These are phyloP conservation scores for Xestia c-nigrum DNA, from an alignment of 2,888 invertebrate species.

Conservation along the genomic window DNA sequence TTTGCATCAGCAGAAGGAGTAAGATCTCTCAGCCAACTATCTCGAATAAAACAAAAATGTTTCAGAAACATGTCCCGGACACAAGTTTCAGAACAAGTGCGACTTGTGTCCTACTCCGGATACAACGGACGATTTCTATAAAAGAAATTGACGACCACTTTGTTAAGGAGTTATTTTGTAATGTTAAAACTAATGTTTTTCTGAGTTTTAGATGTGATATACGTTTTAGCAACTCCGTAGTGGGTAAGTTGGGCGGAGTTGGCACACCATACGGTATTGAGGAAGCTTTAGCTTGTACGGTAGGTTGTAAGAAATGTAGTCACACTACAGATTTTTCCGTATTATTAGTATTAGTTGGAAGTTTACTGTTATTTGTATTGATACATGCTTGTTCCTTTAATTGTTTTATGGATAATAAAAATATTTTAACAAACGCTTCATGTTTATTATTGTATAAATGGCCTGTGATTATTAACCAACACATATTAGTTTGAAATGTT, in stretches of 20 bases:
- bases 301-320: slow-evolving; percentile 72
- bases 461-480: slow-evolving; percentile 3
- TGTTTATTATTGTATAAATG: not conserved
- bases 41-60: slow-evolving; percentile 8
- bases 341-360: slow-evolving; percentile 67
- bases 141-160: slow-evolving; percentile 37
- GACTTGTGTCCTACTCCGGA: slow-evolving; percentile 12
- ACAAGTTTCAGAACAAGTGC: not conserved
- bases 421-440: slow-evolving; percentile 64
- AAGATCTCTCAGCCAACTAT: not conserved
- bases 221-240: slow-evolving; percentile 35
- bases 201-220: slow-evolving; percentile 60
- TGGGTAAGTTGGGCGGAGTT: slow-evolving; percentile 13
- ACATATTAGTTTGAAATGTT: no score
- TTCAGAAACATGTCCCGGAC: slow-evolving; percentile 10
- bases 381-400: slow-evolving; percentile 76
- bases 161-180: slow-evolving; percentile 54
- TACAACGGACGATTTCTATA: slow-evolving; percentile 41
- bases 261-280: slow-evolving; percentile 30
- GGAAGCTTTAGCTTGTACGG: slow-evolving; percentile 42
- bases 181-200: slow-evolving; percentile 46
- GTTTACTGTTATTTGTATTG: slow-evolving; percentile 68
- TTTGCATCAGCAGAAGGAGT: not conserved
- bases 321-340: slow-evolving; percentile 67
- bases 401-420: slow-evolving; percentile 79